These are phyloP conservation scores for Lucinisca nassula DNA, from an alignment of 2,888 invertebrate species.

Conservation along the genomic window DNA sequence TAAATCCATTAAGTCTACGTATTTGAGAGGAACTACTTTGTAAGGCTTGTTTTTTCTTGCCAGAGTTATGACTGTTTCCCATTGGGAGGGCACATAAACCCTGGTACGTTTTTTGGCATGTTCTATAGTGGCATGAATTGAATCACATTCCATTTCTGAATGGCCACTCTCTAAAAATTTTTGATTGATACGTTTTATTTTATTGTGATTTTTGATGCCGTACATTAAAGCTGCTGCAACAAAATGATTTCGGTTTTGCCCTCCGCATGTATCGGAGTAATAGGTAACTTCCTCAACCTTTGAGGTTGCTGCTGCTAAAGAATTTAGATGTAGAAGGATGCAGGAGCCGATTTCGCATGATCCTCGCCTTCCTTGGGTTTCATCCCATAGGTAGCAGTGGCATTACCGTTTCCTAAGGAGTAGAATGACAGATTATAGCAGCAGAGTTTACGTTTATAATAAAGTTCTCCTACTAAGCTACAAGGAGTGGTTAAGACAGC, in stretches of 20 bases:
- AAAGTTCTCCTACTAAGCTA: conserved; percentile 34
- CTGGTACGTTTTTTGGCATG: background rate
- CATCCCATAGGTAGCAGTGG: conserved; percentile 45
- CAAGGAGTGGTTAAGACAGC: conserved; percentile 36
- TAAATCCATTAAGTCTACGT: background rate
- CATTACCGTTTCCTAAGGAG: conserved; percentile 27
- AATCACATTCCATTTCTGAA: conserved; percentile 53
- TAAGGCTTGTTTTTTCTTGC: conserved; percentile 32
- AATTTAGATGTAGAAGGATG: too few relatives aligned
- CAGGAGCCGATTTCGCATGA: conserved; percentile 42
- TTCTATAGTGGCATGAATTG: conserved; percentile 25
- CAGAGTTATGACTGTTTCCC: conserved; percentile 5
- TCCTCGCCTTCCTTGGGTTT: conserved; percentile 38
- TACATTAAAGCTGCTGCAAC: background rate
- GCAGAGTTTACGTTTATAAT: conserved; percentile 43
- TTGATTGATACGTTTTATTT: conserved; percentile 27
- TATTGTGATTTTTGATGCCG: conserved; percentile 12
- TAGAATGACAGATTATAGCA: conserved; percentile 50
- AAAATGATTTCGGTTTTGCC: conserved; percentile 5
- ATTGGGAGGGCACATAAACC: background rate
- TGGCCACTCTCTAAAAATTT: conserved; percentile 51
- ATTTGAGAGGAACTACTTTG: conserved; percentile 18
- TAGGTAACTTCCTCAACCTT: background rate
- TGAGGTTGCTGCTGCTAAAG: too few relatives aligned
- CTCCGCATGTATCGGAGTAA: conserved; percentile 12